These are phyloP conservation scores for Ctenopoma multispine DNA, from an alignment of 2,797 vertebrate species.

Conservation along the genomic window DNA sequence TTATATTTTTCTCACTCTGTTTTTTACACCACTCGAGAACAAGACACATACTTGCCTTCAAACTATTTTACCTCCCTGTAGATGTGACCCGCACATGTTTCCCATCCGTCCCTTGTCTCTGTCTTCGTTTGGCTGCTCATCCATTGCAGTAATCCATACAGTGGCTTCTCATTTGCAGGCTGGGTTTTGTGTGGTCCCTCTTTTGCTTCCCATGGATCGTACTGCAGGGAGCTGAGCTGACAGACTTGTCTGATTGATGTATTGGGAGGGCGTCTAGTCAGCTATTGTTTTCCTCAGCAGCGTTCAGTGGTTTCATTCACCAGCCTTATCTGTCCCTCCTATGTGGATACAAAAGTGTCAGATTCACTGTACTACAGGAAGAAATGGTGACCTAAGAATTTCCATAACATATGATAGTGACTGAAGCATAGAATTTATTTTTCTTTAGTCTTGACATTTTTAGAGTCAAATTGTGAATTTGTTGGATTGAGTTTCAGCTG, in stretches of 20 bases:
- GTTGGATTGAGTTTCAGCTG: slow-evolving; percentile 20
- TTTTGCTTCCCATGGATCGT: slow-evolving; percentile 68
- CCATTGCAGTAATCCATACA: slow-evolving; percentile 52
- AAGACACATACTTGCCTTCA: not conserved
- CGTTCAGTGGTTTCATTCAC: slow-evolving; percentile 50
- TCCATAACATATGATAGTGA: not conserved
- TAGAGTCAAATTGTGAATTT: slow-evolving; percentile 12
- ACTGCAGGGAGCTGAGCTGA: slow-evolving; percentile 68
- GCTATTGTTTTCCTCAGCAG: slow-evolving; percentile 69
- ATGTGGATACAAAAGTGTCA: slow-evolving; percentile 40
- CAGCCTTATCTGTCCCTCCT: slow-evolving; percentile 43
- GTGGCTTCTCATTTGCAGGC: slow-evolving; percentile 67
- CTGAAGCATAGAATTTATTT: slow-evolving; percentile 2
- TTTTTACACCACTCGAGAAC: not conserved
- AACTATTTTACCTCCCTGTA: slow-evolving; percentile 34
- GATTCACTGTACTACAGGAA: slow-evolving; percentile 12
- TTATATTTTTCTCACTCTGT: not conserved
- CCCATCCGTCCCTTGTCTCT: slow-evolving; percentile 51
- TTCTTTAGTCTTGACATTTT: slow-evolving; percentile 12
- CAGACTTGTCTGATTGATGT: slow-evolving; percentile 73
- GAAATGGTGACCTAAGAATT: slow-evolving; percentile 5
- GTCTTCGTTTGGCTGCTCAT: slow-evolving; percentile 55
- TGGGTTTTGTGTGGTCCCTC: slow-evolving; percentile 71
- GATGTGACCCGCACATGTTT: slow-evolving; percentile 50
- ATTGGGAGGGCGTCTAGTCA: slow-evolving; percentile 59